A percentile compares a stretch with the other conserved stretches of the same genome.
Conservation (phyloP, 2,888 invertebrate genomes). For the Archips crataeganus region DNA sequence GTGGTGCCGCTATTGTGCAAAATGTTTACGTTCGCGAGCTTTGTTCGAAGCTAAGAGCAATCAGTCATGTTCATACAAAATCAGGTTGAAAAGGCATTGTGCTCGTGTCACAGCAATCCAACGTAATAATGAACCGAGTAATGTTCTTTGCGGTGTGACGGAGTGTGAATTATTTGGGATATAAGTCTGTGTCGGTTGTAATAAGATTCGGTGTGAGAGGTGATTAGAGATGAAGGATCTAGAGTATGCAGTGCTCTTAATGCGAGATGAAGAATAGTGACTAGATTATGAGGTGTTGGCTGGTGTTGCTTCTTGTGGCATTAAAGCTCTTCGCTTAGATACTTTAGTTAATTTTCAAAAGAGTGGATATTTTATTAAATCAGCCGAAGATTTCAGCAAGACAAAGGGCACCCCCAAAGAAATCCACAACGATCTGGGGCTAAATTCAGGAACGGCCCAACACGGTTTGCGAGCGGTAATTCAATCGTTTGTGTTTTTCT, state of each 20-base stretch:
- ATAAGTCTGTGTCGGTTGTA: conserved; percentile 67
- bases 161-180: conserved; percentile 65
- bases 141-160: conserved; percentile 61
- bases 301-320: too few relatives aligned
- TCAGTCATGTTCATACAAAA: conserved; percentile 81
- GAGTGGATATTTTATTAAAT: too few relatives aligned
- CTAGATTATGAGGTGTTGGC: neutral
- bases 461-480: too few relatives aligned
- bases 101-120: conserved; percentile 60
- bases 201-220: conserved; percentile 49
- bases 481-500: too few relatives aligned
- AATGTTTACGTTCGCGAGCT: conserved; percentile 74
- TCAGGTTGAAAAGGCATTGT: conserved; percentile 74
- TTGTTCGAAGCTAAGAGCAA: conserved; percentile 75
- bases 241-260: neutral
- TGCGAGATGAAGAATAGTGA: neutral
- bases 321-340: too few relatives aligned
- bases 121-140: conserved; percentile 59
- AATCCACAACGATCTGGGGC: too few relatives aligned
- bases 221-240: conserved; percentile 7
- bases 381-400: too few relatives aligned
- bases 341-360: too few relatives aligned
- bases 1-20: conserved; percentile 61
- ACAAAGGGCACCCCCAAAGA: too few relatives aligned
- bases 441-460: too few relatives aligned